Base-by-base conservation (phyloP, 2,888 invertebrate species). In the Drosophila cracens region DNA sequence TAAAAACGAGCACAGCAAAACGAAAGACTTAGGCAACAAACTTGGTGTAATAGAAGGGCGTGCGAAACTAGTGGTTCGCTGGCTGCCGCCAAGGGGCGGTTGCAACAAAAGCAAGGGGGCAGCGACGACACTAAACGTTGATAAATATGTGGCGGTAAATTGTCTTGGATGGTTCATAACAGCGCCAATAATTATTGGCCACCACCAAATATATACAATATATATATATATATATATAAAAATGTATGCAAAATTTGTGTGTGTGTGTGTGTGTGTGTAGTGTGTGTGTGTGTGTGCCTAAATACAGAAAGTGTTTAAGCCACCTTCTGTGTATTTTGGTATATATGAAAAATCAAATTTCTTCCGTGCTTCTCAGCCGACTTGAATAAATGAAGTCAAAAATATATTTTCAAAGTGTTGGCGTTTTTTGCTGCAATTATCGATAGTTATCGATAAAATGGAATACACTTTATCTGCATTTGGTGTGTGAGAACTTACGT, bases 81-180 rank as follows among this genome's bases (percentile, higher is more conserved):
- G 43, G 18, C 11, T 16, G 16, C 11, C 33, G n/a, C 10, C 11
- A 11, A 31, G 18, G 43, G 5, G 49, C 57, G 40, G 71, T 57
- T 60, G 57, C 58, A 46, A 73, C 2, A 43, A 21, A 43, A 21
- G 11, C 11, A 43, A 13, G 16, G 16, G 46, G 46, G 16, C 16
- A 46, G 46, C 16, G 25, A 25, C 46, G 8, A 16, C 46, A 25
- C 74, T 64, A 70, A 81, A 78, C 70, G 51, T 46, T 79, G 58
- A 70, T 79, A 70, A 82, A 79, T 70, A 59, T 62, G 51, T 79
- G 66, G 74, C 66, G 70, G 63, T 38, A 78, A 82, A 79, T 82
- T 64, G 57, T 53, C 60, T 58, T 36, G 27, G 59, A 56, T 72
- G 56, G 43, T 52, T 46, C n/a, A 62, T 59, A 56, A 65, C 64